Evolutionary conservation across 2,113 vertebrate species (phyloP).

Genomic region (Hystrix cristata): DNA sequence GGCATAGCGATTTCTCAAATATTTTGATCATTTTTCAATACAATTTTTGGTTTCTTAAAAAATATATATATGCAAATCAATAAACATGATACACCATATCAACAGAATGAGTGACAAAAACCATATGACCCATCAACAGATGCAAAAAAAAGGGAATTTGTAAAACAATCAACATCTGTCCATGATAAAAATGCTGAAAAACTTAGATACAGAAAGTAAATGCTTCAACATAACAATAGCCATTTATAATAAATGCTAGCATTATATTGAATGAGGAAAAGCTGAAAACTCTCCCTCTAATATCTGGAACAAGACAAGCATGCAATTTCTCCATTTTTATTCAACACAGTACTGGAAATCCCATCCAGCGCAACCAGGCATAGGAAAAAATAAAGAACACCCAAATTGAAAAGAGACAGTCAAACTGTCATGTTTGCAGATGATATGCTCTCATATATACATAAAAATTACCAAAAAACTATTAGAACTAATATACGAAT

Average conservation of each 20-base stretch:
- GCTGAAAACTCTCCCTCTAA: not conserved
- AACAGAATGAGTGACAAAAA: not conserved
- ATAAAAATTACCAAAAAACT: not conserved
- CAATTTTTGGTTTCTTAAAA: not conserved
- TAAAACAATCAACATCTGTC: not conserved
- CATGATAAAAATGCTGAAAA: not conserved
- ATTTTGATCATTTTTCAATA: not conserved
- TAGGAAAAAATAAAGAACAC: not conserved
- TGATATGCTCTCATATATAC: not conserved
- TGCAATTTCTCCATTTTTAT: not conserved
- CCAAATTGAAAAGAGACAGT: not conserved
- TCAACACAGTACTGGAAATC: not conserved
- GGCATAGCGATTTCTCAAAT: not conserved
- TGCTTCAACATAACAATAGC: not conserved
- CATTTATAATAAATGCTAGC: not conserved
- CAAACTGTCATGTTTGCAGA: not conserved
- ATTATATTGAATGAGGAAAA: not conserved
- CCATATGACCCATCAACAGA: not conserved
- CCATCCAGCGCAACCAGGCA: not conserved
- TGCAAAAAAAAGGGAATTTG: not conserved
- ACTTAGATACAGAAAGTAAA: not conserved
- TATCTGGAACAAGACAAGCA: not conserved
- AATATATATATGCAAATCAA: not conserved
- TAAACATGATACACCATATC: not conserved
- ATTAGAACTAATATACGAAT: not conserved